Evolutionary conservation across 2,888 invertebrate genomes (phyloP).

Genomic region (Thumatha senex): DNA sequence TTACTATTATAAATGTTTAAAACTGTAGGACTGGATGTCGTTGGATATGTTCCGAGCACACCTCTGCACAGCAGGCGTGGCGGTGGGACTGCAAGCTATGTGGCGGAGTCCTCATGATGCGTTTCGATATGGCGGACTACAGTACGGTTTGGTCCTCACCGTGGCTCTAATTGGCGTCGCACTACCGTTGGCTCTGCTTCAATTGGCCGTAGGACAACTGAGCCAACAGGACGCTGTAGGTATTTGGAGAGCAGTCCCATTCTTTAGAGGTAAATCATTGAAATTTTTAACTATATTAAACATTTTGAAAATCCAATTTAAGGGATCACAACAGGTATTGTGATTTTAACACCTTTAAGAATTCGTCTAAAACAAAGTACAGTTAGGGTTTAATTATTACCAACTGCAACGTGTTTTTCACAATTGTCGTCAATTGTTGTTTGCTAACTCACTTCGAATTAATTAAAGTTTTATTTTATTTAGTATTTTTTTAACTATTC

Average conservation of each 20-base stretch:
- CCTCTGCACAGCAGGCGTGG: constrained; percentile 80
- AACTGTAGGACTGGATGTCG: constrained; percentile 49
- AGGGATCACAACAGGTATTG: too few species aligned
- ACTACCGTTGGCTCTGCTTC: constrained; percentile 83
- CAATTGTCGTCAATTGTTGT: too few species aligned
- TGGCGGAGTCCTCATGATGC: constrained; percentile 84
- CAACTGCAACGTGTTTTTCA: too few species aligned
- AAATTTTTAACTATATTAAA: too few species aligned
- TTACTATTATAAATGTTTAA: too few species aligned
- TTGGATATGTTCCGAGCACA: constrained; percentile 59
- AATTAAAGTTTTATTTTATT: too few species aligned
- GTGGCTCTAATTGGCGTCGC: constrained; percentile 76
- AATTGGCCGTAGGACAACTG: constrained; percentile 85
- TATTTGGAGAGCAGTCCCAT: constrained; percentile 86
- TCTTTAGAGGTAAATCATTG: constrained; percentile 81
- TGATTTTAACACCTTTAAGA: too few species aligned
- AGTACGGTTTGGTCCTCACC: constrained; percentile 79
- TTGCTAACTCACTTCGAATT: too few species aligned
- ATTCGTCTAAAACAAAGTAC: too few species aligned
- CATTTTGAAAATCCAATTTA: too few species aligned
- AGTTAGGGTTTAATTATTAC: too few species aligned
- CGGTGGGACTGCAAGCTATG: constrained; percentile 81
- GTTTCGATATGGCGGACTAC: constrained; percentile 70
- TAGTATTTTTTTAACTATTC: too few species aligned
- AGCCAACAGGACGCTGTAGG: constrained; percentile 86